These are phyloP conservation scores for Hapalemur alaotrensis DNA, from an alignment of 2,797 vertebrate genomes.

Conservation along the genomic window DNA sequence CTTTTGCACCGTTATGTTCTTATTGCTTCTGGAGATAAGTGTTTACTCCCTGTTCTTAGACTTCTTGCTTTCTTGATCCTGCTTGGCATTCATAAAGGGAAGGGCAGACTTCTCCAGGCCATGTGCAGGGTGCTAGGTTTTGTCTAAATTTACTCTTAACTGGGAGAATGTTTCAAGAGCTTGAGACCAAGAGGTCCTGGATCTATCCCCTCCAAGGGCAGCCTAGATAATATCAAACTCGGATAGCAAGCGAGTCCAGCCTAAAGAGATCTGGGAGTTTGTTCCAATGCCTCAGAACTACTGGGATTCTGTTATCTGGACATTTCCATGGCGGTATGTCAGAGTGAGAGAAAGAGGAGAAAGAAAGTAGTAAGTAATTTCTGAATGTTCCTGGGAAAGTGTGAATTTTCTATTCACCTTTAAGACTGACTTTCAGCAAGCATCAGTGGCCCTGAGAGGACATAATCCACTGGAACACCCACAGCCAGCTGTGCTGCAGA, in stretches of 20 bases:
- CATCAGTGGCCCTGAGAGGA: not conserved
- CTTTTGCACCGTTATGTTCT: not conserved
- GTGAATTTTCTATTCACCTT: constrained; percentile 15
- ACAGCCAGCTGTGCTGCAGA: not conserved
- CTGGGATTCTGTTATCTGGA: not conserved
- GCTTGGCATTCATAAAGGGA: not conserved
- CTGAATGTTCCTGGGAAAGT: not conserved
- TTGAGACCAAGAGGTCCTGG: constrained; percentile 34
- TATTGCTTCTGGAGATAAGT: not conserved
- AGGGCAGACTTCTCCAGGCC: not conserved
- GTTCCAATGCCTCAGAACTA: not conserved
- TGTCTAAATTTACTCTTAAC: not conserved
- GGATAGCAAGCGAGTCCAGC: not conserved
- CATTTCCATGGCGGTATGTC: not conserved
- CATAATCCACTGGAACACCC: not conserved
- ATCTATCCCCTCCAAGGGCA: constrained; percentile 60
- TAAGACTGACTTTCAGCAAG: not conserved
- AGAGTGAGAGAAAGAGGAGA: not conserved
- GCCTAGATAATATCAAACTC: constrained; percentile 69
- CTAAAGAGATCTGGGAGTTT: not conserved
- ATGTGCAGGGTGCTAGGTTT: not conserved
- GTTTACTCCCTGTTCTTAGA: not conserved
- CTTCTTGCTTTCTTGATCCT: not conserved
- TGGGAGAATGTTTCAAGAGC: not conserved
- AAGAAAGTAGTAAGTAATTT: not conserved